Evolutionary conservation across 2,797 vertebrate species (phyloP), one percentile per base, ranked within the genome.

Genomic region (Lutjanus argentimaculatus): DNA sequence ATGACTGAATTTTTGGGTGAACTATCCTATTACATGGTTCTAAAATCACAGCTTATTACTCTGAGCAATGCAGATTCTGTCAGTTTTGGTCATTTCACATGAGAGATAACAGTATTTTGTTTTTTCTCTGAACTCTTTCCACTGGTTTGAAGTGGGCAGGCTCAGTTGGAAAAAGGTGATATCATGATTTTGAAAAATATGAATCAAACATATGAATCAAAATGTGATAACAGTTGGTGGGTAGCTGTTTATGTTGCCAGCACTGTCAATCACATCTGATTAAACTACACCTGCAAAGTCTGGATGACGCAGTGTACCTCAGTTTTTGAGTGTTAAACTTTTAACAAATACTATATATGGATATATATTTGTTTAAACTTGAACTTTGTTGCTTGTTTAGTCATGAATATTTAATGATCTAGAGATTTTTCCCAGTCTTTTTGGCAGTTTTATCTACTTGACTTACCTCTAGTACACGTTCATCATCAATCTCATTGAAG

Each of bases 401-500:
- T 15, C 13, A 61, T 43, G 4, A 12, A 12, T 67, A 46, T 36
- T 48, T 8, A 40, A 36, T 48, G 16, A n/a, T 48, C 2, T 2
- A 59, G 16, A 63, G 36, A 53, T 58, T n/a, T 62, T 30, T 51
- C 6, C 25, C 25, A 25, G n/a, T n/a, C 53, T 72, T 57, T 10
- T 59, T 15, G n/a, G 2, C 7, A 30, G 10, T 51, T 63, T 51
- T 1, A 49, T 30, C 13, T 19, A 40, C 12, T 64, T 42, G 40
- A 59, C 77, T 92, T 85, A 99, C 98, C 97, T 99, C 97, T 19
- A 99, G 93, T 72, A 99, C 97, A 15, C 97, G 96, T 77, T 99
- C 98, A 19, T 99, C 98, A 0, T 99, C 98, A 13, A 99, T 97
- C 90, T 99, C 98, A 0, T 97, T 99, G 92, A 99, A 99, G 85